Conservation (phyloP, 1,140 invertebrate genomes). For the Platorchestia sp. region DNA sequence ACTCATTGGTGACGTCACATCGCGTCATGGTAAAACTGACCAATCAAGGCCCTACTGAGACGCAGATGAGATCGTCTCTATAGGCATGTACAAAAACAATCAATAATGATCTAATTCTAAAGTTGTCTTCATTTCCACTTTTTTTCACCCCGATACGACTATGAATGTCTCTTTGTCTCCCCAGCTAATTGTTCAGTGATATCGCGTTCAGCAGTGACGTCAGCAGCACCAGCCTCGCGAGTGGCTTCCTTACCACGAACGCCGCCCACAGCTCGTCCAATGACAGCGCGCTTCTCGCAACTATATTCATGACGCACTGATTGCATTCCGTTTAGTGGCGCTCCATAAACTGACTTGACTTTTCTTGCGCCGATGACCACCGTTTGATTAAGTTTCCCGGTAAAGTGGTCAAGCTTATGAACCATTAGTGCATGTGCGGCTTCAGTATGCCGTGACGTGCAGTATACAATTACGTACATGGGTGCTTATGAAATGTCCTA, state of each 20-base stretch:
- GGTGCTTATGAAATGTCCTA: neutral
- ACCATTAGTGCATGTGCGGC: too few species aligned
- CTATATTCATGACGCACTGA: neutral
- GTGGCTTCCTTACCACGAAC: conserved; percentile 44
- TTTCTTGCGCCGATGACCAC: neutral
- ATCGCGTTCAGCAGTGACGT: neutral
- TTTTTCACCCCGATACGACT: neutral
- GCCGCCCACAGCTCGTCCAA: neutral
- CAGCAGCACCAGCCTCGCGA: neutral
- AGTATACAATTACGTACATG: too few species aligned
- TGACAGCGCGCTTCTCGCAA: neutral
- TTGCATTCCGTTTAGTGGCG: neutral
- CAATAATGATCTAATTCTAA: neutral
- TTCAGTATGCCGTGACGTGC: too few species aligned
- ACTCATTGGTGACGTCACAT: neutral
- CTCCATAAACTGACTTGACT: neutral
- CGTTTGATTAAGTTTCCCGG: neutral
- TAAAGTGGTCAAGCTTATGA: too few species aligned
- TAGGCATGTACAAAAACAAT: neutral
- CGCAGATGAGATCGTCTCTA: neutral
- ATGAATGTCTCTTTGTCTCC: neutral
- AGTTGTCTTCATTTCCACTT: neutral
- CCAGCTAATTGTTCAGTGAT: neutral
- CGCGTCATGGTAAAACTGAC: neutral
- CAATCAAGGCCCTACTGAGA: neutral